Percentiles rank a stretch among this genome's conserved stretches.
Evolutionary conservation across 2,888 invertebrate genomes (phyloP).

Genomic region (Xylota sylvarum): DNA sequence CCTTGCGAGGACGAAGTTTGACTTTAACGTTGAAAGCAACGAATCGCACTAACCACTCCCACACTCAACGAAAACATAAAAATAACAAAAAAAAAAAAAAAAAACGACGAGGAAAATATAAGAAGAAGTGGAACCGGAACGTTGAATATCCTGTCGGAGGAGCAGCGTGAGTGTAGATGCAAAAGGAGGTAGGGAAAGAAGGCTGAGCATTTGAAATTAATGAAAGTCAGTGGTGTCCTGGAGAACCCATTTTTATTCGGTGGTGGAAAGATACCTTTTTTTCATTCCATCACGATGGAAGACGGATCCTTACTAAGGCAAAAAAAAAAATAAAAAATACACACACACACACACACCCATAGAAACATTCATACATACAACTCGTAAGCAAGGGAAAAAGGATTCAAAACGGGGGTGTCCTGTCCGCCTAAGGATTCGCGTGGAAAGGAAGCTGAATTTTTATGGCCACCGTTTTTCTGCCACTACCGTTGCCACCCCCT

Average conservation of each 20-base stretch:
- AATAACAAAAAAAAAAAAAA: slow-evolving; percentile 40
- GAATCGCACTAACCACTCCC: slow-evolving; percentile 75
- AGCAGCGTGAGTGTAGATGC: slow-evolving; percentile 16
- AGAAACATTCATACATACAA: background rate
- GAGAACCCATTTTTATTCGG: slow-evolving; percentile 64
- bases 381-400: slow-evolving; percentile 53
- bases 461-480: slow-evolving; percentile 73
- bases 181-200: slow-evolving; percentile 31
- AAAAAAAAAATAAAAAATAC: slow-evolving; percentile 35
- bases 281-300: slow-evolving; percentile 68
- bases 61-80: slow-evolving; percentile 61
- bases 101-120: slow-evolving; percentile 45
- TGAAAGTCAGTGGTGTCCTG: slow-evolving; percentile 77
- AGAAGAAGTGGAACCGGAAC: slow-evolving; percentile 75
- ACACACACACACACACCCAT: no score
- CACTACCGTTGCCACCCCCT: slow-evolving; percentile 23
- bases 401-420: slow-evolving; percentile 70
- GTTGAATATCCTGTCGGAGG: slow-evolving; percentile 68
- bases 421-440: slow-evolving; percentile 76
- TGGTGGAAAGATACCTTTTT: slow-evolving; percentile 71
- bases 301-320: slow-evolving; percentile 62
- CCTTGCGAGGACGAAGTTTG: slow-evolving; percentile 72
- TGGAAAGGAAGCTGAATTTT: slow-evolving; percentile 75
- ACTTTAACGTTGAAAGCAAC: slow-evolving; percentile 73
- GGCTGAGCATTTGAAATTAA: slow-evolving; percentile 75